Evolutionary conservation across 2,797 vertebrate species (phyloP).

Genomic region (Falco peregrinus): DNA sequence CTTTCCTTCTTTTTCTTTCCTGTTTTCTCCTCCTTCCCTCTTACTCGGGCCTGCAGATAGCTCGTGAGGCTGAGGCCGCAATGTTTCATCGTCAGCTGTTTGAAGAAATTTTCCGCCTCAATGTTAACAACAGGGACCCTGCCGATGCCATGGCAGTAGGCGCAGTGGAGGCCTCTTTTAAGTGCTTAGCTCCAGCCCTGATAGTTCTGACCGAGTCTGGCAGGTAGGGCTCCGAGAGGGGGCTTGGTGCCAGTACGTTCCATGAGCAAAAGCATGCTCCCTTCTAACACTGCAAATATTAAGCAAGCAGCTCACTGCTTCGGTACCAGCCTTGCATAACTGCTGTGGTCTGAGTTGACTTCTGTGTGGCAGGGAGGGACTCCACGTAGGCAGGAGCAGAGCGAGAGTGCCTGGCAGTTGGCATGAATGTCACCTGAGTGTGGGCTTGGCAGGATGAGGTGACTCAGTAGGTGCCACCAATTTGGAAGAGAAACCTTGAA

Average conservation of each 20-base stretch:
- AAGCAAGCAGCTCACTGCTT: not conserved
- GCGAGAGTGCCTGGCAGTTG: slow-evolving; percentile 67
- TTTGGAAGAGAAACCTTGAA: not conserved
- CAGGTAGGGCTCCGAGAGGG: slow-evolving; percentile 88
- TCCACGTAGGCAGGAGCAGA: slow-evolving; percentile 63
- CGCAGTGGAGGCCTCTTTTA: slow-evolving; percentile 97
- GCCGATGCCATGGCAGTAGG: slow-evolving; percentile 95
- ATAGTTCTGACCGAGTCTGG: slow-evolving; percentile 98
- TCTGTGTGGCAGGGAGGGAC: slow-evolving; percentile 32
- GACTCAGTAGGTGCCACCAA: not conserved
- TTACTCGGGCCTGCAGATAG: slow-evolving; percentile 80
- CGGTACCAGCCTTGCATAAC: not conserved
- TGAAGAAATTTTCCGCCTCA: slow-evolving; percentile 84
- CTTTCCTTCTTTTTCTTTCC: slow-evolving; percentile 73
- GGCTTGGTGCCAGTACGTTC: not conserved
- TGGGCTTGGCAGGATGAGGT: not conserved
- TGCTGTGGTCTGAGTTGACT: not conserved
- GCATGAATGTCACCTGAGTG: slow-evolving; percentile 35
- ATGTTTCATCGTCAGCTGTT: slow-evolving; percentile 85
- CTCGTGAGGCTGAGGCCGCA: slow-evolving; percentile 84
- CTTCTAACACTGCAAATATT: not conserved
- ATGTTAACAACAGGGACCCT: slow-evolving; percentile 84
- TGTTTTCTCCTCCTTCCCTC: slow-evolving; percentile 41
- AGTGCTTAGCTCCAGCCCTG: slow-evolving; percentile 92
- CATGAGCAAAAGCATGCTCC: not conserved